Evolutionary conservation across 2,113 vertebrate genomes (phyloP), one percentile per base, ranked within the genome.

Genomic region (Eira barbara): DNA sequence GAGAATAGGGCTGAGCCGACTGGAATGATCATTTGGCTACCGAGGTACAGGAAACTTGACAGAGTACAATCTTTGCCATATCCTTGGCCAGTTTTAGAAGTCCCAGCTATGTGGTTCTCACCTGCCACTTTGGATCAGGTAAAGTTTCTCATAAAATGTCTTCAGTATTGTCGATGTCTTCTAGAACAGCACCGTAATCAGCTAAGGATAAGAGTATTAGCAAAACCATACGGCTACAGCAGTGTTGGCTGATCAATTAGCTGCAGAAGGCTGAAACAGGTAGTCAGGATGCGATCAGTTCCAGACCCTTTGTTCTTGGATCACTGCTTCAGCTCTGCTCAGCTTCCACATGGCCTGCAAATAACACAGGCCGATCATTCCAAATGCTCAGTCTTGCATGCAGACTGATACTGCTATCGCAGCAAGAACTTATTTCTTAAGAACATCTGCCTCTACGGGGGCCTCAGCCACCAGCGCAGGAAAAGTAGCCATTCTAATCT

Each of bases 311-410:
- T 78, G 34, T 96, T 95, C 52, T 83, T 84, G 71, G 74, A 82
- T 97, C 88, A 95, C 69, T 23, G 79, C 73, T 95, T 95, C 49
- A 89, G 27, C 89, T 73, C 20, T 96, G 8, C 89, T 98, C n/a
- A 82, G 6, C 21, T 98, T 97, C 71, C n/a, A 36, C 0, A 0
- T 63, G 34, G 2, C 52, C 91, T 97, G 42, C 21, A 76, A 78
- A 21, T 29, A 97, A 65, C 52, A 34, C 20, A 91, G 65, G 97
- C 9, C 0, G 2, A 12, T 93, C 0, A 4, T 94, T 98, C 93
- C 73, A 63, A 94, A 96, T 74, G 21, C 74, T 91, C 95, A 36
- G 21, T 88, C 61, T 97, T 13, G 1, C 76, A 29, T 80, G 36
- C 42, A 67, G 76, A 29, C 63, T 93, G 18, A 0, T 92, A 84